Base-by-base conservation (phyloP, 2,888 invertebrate genomes). In the Leucoma salicis region DNA sequence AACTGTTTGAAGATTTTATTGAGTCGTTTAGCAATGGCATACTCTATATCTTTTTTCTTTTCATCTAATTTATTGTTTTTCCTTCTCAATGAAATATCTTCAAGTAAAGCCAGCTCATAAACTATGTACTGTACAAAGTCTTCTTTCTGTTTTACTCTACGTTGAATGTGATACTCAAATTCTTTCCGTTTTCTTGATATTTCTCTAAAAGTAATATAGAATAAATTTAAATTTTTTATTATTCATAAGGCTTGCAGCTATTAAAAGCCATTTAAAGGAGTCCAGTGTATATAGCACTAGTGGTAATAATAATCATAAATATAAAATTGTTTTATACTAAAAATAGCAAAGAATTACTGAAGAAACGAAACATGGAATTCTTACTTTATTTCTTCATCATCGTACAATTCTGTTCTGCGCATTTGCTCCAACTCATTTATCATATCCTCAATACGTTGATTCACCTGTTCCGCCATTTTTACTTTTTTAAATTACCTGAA, bases 401-500 rank as follows among this genome's bases (percentile, higher is more conserved):
- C 90, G 67, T 94, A 95, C 37, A 97, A 82, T 64, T 92, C 91
- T 24, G 92, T 92, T 60, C 93, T 90, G 65, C 93, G 91, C 93
- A 97, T 93, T 70, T 95, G 93, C 75, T 96, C 95, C 68, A 97
- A 90, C 75, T 95, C 95, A 49, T 93, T 93, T 63, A 96, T 91
- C 91, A 95, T 93, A 52, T 93, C 92, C 87, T 97, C 96, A 60
- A 95, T 91, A 71, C 93, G 92, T 73, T 93, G 92, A 69, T 95
- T 94, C 1, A 96, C 95, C 79, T 93, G 92, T 84, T 97, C 97
- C 10, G 95, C 94, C 96, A 97, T 96, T 66, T 70, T 83, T 43
- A 25, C 8, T 12, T 24, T 29, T 46, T 52, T 57, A 53, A 46
- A 40, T 52, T 8, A 31, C 29, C 4, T n/a, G n/a, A n/a, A n/a